Conservation (phyloP, 2,113 vertebrate genomes). For the Takifugu flavidus region DNA sequence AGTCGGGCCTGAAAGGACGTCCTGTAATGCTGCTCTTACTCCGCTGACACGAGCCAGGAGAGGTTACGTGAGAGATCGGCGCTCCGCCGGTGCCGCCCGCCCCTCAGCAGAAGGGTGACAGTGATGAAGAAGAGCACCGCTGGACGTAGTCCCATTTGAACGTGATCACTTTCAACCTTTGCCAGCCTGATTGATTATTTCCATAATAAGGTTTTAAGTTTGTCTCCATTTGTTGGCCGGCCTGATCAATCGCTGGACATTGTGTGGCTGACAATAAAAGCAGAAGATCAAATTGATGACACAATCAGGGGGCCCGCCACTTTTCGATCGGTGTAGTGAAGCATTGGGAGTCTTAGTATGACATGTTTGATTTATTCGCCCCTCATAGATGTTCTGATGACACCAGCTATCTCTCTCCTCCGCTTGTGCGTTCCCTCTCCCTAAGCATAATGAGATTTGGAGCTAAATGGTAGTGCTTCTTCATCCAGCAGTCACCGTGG, state of each 20-base stretch:
- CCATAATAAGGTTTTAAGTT: constrained; percentile 74
- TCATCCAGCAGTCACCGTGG: constrained; percentile 60
- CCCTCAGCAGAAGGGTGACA: constrained; percentile 34
- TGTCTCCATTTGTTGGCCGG: constrained; percentile 58
- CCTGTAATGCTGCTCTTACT: constrained; percentile 10
- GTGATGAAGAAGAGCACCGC: constrained; percentile 51
- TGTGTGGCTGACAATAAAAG: constrained; percentile 76
- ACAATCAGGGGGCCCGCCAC: constrained; percentile 53
- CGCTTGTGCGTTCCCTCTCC: constrained; percentile 35
- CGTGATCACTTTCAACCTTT: constrained; percentile 61
- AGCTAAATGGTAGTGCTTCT: constrained; percentile 68
- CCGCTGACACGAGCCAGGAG: constrained; percentile 12
- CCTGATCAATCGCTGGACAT: constrained; percentile 74
- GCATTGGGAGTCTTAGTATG: constrained; percentile 45
- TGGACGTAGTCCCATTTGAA: constrained; percentile 53
- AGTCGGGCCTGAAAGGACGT: background rate
- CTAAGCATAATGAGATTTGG: constrained; percentile 66
- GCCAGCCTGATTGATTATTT: constrained; percentile 69
- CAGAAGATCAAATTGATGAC: constrained; percentile 74
- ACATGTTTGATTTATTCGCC: constrained; percentile 71
- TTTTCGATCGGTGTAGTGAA: constrained; percentile 65
- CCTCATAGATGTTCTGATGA: constrained; percentile 68
- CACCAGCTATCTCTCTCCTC: constrained; percentile 53
- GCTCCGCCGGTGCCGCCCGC: constrained; percentile 12
- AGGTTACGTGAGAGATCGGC: constrained; percentile 48